Evolutionary conservation across 1,140 invertebrate genomes (phyloP).

Genomic region (Philaenus spumarius): DNA sequence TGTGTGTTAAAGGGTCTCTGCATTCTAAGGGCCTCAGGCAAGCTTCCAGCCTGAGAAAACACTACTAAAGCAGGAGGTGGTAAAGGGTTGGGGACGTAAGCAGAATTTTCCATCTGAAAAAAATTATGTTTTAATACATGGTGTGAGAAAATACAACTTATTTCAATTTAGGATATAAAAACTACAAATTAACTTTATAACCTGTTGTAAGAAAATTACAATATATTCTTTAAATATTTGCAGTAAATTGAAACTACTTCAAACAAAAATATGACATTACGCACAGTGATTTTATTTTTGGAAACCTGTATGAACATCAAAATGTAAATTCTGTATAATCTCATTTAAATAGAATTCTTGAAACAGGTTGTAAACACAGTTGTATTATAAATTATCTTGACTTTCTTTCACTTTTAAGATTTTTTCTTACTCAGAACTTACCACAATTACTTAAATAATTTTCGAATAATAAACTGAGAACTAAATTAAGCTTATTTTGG

Average conservation of each 20-base stretch:
- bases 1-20: slow-evolving; percentile 65
- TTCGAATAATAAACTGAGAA: too few relatives aligned
- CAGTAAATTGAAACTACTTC: not conserved
- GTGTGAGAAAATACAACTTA: not conserved
- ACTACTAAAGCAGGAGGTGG: slow-evolving; percentile 74
- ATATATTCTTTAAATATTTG: not conserved
- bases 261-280: not conserved
- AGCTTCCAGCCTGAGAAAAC: slow-evolving; percentile 65
- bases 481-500: too few relatives aligned
- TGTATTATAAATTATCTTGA: too few relatives aligned
- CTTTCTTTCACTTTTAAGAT: too few relatives aligned
- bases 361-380: too few relatives aligned
- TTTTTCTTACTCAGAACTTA: too few relatives aligned
- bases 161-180: not conserved
- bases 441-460: too few relatives aligned
- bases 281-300: too few relatives aligned
- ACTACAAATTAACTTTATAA: not conserved
- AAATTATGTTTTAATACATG: not conserved
- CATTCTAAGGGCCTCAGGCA: slow-evolving; percentile 65
- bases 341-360: too few relatives aligned
- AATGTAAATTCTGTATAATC: too few relatives aligned
- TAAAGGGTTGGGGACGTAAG: slow-evolving; percentile 61
- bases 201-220: not conserved
- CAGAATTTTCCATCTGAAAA: slow-evolving; percentile 58
- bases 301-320: too few relatives aligned